Conservation (phyloP, 2,113 vertebrate species). For the Fulica atra region DNA sequence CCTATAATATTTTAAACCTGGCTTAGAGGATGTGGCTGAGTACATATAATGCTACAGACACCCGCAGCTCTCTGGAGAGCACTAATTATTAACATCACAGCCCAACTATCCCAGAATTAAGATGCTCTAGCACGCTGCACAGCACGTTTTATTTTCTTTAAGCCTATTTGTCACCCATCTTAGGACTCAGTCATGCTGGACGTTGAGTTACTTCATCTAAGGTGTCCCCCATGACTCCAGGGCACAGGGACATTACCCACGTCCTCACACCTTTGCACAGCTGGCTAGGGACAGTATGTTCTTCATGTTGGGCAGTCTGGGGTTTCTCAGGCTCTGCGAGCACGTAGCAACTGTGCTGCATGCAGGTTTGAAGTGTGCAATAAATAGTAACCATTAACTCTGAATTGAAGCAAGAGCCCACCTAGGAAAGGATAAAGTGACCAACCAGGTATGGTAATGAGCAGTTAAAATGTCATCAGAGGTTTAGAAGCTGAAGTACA, state of each 20-base stretch:
- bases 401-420: not conserved
- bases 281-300: not conserved
- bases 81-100: slow-evolving; percentile 24
- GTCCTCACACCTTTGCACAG: not conserved
- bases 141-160: not conserved
- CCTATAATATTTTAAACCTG: not conserved
- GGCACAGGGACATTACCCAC: not conserved
- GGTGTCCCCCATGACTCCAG: not conserved
- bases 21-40: not conserved
- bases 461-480: slow-evolving; percentile 38
- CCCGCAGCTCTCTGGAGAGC: not conserved
- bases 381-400: slow-evolving; percentile 72
- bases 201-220: not conserved
- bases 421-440: slow-evolving; percentile 15
- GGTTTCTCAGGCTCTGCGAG: not conserved
- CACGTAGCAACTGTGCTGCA: not conserved
- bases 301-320: not conserved
- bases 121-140: not conserved
- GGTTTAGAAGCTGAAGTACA: slow-evolving; percentile 22
- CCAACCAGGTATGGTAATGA: not conserved
- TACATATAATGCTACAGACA: not conserved
- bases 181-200: not conserved
- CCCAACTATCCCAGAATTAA: not conserved
- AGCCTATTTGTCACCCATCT: not conserved
- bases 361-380: slow-evolving; percentile 12